Conservation (phyloP, 2,888 invertebrate genomes). For the Scaptomyza flava region DNA sequence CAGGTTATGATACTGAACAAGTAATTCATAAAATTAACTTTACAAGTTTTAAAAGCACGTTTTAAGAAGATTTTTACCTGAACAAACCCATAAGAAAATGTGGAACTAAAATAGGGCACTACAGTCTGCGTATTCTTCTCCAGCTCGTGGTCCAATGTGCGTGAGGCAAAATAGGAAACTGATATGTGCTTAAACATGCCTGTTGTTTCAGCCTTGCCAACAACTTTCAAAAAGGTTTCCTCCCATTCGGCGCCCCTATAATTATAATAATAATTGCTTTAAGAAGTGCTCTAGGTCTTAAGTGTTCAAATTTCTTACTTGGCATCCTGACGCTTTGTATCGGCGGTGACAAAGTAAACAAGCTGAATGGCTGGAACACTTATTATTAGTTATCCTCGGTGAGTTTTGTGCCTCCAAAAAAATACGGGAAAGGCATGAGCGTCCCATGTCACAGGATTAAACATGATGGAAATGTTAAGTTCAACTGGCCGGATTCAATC, state of each 20-base stretch:
- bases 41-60: neutral
- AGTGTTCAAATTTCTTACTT: conserved; percentile 86
- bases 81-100: conserved; percentile 93
- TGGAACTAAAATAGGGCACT: conserved; percentile 93
- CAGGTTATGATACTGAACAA: conserved; percentile 91
- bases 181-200: conserved; percentile 92
- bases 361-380: conserved; percentile 95
- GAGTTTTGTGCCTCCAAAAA: conserved; percentile 94
- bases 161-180: conserved; percentile 93
- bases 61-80: conserved; percentile 58
- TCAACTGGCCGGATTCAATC: conserved; percentile 91
- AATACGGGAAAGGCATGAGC: conserved; percentile 94
- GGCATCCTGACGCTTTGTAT: conserved; percentile 90
- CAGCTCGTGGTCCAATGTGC: conserved; percentile 95
- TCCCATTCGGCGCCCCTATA: conserved; percentile 95
- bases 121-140: conserved; percentile 96
- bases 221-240: conserved; percentile 91
- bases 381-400: conserved; percentile 90
- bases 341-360: conserved; percentile 94
- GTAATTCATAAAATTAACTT: conserved; percentile 44
- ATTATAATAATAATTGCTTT: conserved; percentile 11
- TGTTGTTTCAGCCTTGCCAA: conserved; percentile 89
- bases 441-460: conserved; percentile 95
- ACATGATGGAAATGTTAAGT: conserved; percentile 95
- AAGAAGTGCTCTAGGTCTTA: neutral